phyloP scores from a whole-genome alignment of 1,140 invertebrate species.

The Planococcus citri region DNA sequence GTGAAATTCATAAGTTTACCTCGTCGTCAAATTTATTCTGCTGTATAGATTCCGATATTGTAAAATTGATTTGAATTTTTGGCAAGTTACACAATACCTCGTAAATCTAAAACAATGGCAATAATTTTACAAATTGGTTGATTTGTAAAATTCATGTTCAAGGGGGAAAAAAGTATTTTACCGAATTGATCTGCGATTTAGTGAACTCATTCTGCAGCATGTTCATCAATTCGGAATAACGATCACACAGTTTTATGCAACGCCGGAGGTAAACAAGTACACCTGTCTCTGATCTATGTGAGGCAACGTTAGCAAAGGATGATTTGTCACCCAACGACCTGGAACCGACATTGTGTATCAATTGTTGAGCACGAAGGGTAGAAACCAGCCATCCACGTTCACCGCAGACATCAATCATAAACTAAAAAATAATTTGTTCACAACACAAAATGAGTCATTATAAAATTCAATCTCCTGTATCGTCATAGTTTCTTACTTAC shows the following conservation, averaged over 20 bases:
- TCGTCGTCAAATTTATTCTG: slow-evolving; percentile 38
- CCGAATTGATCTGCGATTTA: background rate
- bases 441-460: background rate
- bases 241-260: background rate
- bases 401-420: slow-evolving; percentile 87
- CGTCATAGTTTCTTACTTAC: too few relatives aligned
- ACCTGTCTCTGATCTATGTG: slow-evolving; percentile 44
- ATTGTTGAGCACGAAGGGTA: slow-evolving; percentile 55
- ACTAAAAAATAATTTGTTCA: slow-evolving; percentile 41
- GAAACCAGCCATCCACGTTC: slow-evolving; percentile 78
- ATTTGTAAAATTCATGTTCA: background rate
- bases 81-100: slow-evolving; percentile 34
- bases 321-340: slow-evolving; percentile 75
- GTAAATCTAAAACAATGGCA: slow-evolving; percentile 29
- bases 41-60: slow-evolving; percentile 29
- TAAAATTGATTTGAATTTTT: slow-evolving; percentile 30
- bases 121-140: background rate
- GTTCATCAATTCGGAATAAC: background rate
- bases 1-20: background rate
- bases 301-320: slow-evolving; percentile 27
- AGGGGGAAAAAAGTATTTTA: background rate
- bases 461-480: too few relatives aligned
- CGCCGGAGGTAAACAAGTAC: background rate
- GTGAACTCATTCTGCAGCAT: background rate
- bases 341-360: slow-evolving; percentile 92